A percentile compares a stretch with the other conserved stretches of the same genome.
Evolutionary conservation across 2,888 invertebrate genomes (phyloP).

Genomic region (Chirona hameri): DNA sequence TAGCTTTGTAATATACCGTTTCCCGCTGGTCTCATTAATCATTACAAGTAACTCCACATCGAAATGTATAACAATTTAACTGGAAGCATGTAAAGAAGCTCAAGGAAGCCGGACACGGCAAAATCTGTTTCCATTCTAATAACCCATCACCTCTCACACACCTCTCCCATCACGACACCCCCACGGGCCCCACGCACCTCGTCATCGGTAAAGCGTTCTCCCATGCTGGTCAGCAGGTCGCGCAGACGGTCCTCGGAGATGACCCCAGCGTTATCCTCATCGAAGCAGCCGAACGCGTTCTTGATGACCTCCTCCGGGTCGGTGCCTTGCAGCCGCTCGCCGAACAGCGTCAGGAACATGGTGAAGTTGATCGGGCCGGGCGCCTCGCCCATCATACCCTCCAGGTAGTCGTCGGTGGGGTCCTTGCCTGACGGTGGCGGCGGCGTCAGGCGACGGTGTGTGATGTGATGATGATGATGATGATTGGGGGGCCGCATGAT

Average conservation of each 20-base stretch:
- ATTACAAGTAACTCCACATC: no score
- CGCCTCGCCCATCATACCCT: slow-evolving; percentile 98
- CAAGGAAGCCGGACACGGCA: no score
- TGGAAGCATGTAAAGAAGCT: no score
- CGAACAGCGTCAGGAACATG: slow-evolving; percentile 98
- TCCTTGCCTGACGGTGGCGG: slow-evolving; percentile 69
- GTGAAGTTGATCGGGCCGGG: slow-evolving; percentile 99
- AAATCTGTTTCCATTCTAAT: no score
- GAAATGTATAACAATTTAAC: no score
- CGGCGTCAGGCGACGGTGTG: no score
- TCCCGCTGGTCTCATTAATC: no score
- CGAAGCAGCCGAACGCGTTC: slow-evolving; percentile 99
- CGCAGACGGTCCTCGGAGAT: slow-evolving; percentile 91
- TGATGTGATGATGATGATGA: no score
- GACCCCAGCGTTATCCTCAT: slow-evolving; percentile 90
- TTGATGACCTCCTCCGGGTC: slow-evolving; percentile 99
- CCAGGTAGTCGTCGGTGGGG: slow-evolving; percentile 92
- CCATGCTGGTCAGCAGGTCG: slow-evolving; percentile 95
- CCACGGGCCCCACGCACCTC: slow-evolving; percentile 58
- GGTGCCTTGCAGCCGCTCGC: slow-evolving; percentile 92
- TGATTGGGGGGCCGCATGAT: no score
- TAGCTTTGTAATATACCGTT: no score
- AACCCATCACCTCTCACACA: slow-evolving; percentile 23
- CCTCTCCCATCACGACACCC: no score
- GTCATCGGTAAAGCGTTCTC: slow-evolving; percentile 82